Conservation (phyloP, 2,888 invertebrate genomes). For the Acanthococcus lagerstroemiae region DNA sequence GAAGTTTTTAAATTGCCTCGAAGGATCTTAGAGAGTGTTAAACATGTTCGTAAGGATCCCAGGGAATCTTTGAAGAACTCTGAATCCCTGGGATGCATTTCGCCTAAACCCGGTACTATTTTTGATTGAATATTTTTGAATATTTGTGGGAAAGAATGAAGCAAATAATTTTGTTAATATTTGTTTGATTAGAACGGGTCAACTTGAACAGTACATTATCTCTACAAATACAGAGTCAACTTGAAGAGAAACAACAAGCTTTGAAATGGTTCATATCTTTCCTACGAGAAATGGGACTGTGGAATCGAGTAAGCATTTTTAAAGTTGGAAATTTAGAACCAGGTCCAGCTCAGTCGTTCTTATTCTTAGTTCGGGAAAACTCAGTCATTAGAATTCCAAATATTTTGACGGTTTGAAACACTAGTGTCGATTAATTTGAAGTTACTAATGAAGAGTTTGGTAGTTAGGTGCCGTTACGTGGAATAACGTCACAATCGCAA, state of each 20-base stretch:
- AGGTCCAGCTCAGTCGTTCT: neutral
- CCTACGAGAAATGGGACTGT: constrained; percentile 56
- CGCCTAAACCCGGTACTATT: no score
- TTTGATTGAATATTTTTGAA: neutral
- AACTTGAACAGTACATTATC: constrained; percentile 43
- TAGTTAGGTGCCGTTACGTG: constrained; percentile 42
- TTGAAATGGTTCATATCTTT: constrained; percentile 67
- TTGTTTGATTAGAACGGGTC: constrained; percentile 16
- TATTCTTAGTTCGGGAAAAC: neutral
- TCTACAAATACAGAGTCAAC: constrained; percentile 72
- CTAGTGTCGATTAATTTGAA: neutral
- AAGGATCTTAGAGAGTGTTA: no score
- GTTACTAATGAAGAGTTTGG: neutral
- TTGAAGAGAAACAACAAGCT: constrained; percentile 78
- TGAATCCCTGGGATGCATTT: no score
- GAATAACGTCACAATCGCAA: constrained; percentile 47
- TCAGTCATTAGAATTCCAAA: no score
- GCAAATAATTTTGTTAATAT: neutral
- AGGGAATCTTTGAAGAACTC: no score
- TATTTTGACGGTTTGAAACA: no score
- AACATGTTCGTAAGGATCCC: no score
- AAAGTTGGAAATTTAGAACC: neutral
- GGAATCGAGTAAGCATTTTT: constrained; percentile 49
- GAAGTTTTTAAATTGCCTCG: no score
- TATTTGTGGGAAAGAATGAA: neutral